Percentiles rank a stretch among this genome's conserved stretches.
phyloP scores from a whole-genome alignment of 2,797 vertebrate species.

The Graptemys geographica region DNA sequence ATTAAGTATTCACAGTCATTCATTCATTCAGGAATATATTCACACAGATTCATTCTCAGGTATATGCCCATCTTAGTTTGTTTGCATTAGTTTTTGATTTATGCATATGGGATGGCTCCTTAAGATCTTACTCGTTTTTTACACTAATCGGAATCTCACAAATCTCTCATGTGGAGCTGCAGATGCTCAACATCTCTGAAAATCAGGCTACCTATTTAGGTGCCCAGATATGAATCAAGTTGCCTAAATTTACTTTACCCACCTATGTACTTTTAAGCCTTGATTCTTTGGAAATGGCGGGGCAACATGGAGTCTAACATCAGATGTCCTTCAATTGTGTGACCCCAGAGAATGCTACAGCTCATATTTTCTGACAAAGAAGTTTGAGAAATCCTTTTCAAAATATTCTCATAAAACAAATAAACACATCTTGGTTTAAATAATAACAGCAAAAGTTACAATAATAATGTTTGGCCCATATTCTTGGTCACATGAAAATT shows the following conservation, averaged over 20 bases:
- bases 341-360: constrained; percentile 35
- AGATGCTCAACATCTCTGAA: constrained; percentile 2
- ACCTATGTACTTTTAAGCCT: background rate
- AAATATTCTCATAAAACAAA: background rate
- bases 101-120: background rate
- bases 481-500: constrained; percentile 58
- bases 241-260: constrained; percentile 28
- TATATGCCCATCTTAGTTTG: background rate
- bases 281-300: constrained; percentile 21
- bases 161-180: constrained; percentile 17
- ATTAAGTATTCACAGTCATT: background rate
- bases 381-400: constrained; percentile 15
- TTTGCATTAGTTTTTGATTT: background rate
- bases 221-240: background rate
- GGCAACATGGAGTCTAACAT: background rate
- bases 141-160: background rate
- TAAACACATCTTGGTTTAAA: constrained; percentile 29
- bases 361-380: constrained; percentile 35
- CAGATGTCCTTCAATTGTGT: constrained; percentile 13
- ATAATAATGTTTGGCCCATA: constrained; percentile 46
- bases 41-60: background rate
- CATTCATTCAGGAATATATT: too few relatives aligned
- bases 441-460: constrained; percentile 17
- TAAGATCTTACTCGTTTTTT: background rate
- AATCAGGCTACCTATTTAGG: constrained; percentile 27